A percentile compares a stretch with the other conserved stretches of the same genome.
Conservation (phyloP, 2,113 vertebrate genomes). For the Cardinalis cardinalis region DNA sequence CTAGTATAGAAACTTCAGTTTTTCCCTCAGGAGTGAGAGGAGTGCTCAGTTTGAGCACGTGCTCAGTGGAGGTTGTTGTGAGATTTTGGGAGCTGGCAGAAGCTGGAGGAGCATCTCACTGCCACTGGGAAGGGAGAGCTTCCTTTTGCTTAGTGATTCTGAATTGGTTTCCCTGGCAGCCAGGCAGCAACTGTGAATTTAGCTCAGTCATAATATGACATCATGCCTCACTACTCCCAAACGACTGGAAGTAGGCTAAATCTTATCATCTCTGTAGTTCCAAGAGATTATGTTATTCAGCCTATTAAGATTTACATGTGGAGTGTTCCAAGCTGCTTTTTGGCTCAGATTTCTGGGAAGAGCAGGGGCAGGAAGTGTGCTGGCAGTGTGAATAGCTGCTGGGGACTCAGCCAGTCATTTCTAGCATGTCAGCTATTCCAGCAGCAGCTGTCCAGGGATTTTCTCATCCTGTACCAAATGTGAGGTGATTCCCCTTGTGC, state of each 20-base stretch:
- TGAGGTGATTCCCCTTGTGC: not conserved
- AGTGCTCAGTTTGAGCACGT: not conserved
- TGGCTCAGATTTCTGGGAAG: not conserved
- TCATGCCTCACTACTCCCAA: not conserved
- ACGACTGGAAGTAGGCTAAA: conserved; percentile 37
- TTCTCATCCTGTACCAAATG: not conserved
- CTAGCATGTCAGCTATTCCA: not conserved
- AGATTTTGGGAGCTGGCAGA: not conserved
- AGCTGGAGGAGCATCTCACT: not conserved
- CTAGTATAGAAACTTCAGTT: not conserved
- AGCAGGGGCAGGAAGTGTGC: not conserved
- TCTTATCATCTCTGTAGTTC: conserved; percentile 17
- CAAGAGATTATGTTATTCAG: conserved; percentile 37
- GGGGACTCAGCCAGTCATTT: not conserved
- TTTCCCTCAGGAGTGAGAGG: not conserved
- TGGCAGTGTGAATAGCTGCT: conserved; percentile 19
- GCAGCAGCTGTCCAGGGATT: not conserved
- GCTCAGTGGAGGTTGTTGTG: not conserved
- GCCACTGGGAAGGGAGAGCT: not conserved
- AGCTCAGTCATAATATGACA: conserved; percentile 36
- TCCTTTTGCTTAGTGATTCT: not conserved
- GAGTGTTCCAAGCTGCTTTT: conserved; percentile 31
- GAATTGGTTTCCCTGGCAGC: conserved; percentile 15
- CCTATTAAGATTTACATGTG: conserved; percentile 3
- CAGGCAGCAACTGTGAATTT: conserved; percentile 2